Percentiles rank a stretch among this genome's conserved stretches.
Evolutionary conservation across 2,888 invertebrate genomes (phyloP).

Genomic region (Ernsta delagoae): DNA sequence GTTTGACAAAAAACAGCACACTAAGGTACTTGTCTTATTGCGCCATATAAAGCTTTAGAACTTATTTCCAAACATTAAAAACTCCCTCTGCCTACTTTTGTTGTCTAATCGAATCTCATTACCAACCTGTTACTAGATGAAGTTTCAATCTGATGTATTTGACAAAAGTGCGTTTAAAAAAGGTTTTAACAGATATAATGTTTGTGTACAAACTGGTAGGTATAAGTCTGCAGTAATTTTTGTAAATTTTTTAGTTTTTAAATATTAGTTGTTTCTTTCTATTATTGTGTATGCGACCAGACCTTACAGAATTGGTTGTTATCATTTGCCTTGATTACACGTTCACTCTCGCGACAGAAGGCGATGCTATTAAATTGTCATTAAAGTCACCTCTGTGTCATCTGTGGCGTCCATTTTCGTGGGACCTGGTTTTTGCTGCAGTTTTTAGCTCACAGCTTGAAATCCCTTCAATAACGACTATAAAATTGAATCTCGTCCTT

Average conservation of each 20-base stretch:
- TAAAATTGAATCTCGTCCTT: conserved; percentile 51
- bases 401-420: conserved; percentile 76
- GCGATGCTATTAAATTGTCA: conserved; percentile 83
- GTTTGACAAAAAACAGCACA: conserved; percentile 65
- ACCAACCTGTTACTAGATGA: too few relatives aligned
- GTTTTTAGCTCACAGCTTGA: conserved; percentile 60
- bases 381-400: conserved; percentile 81
- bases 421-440: conserved; percentile 78
- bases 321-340: conserved; percentile 79
- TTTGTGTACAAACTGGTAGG: too few relatives aligned
- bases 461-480: conserved; percentile 21
- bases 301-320: conserved; percentile 59
- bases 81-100: too few relatives aligned
- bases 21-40: conserved; percentile 45
- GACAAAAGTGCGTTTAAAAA: too few relatives aligned
- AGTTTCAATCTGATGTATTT: too few relatives aligned
- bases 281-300: background rate
- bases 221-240: too few relatives aligned
- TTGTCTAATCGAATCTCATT: too few relatives aligned
- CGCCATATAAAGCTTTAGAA: too few relatives aligned
- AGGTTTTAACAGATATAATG: too few relatives aligned
- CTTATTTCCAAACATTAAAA: too few relatives aligned
- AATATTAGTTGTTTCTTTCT: background rate
- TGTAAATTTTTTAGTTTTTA: background rate
- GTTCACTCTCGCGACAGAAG: conserved; percentile 72